Evolutionary conservation across 2,797 vertebrate genomes (phyloP), one percentile per base, ranked within the genome.

Genomic region (Caiman crocodilus): DNA sequence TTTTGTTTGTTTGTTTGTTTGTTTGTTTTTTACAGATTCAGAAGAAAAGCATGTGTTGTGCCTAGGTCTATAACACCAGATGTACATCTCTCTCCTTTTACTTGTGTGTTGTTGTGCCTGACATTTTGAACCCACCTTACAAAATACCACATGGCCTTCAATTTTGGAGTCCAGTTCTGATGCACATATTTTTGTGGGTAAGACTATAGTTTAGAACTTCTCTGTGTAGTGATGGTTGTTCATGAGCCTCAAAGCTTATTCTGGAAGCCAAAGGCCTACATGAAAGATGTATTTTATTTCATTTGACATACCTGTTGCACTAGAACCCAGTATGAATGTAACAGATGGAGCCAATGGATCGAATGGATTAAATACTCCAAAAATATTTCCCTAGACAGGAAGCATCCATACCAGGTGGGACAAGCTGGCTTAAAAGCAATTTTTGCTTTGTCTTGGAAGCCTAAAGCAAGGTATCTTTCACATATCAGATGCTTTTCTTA

Each of bases 401-500:
- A 32, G 12, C 88, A 71, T 35, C 56, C 23, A n/a, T 59, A 79
- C 81, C 57, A 79, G 14, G 63, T 55, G 3, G 4, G 3, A 76
- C 28, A 4, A 50, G 3, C 18, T 35, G 11, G 11, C 23, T 84
- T 61, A 21, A 13, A 79, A 91, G 2, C 4, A 81, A 73, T 50
- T 50, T 50, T 50, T 50, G 42, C 4, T 75, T 82, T 20, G 14
- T 71, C 35, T n/a, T 59, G 89, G 11, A 55, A 20, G 1, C 79
- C 63, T 20, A 89, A 9, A 21, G 18, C 42, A 76, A 84, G 71
- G 14, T 69, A 6, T 67, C 35, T n/a, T 28, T 71, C 61, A 42
- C 3, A 85, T 0, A 1, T 0, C 77, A 50, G 15, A 35, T 32
- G 20, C 5, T 20, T 79, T 73, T 10, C 0, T 0, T 1, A 14